Evolutionary conservation across 2,113 vertebrate species (phyloP).

Genomic region (Halichoeres trimaculatus): DNA sequence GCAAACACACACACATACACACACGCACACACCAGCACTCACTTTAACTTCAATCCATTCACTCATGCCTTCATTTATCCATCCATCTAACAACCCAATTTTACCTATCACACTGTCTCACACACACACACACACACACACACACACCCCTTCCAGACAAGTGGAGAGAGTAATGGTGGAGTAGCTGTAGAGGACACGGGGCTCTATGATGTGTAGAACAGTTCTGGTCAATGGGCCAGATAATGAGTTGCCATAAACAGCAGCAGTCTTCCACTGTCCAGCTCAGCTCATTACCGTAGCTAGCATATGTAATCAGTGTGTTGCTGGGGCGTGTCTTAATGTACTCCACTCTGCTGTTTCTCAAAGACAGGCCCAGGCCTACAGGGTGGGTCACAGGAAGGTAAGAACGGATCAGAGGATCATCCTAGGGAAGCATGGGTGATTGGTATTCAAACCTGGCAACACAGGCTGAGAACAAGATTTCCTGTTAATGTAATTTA

Average conservation of each 20-base stretch:
- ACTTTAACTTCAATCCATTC: slow-evolving; percentile 14
- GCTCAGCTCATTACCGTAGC: slow-evolving; percentile 81
- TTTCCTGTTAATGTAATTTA: slow-evolving; percentile 8
- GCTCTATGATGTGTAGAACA: slow-evolving; percentile 80
- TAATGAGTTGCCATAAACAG: slow-evolving; percentile 85
- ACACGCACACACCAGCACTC: not conserved
- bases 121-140: slow-evolving; percentile 29
- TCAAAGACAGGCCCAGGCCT: slow-evolving; percentile 73
- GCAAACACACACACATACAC: slow-evolving; percentile 19
- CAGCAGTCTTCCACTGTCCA: slow-evolving; percentile 80
- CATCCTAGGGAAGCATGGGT: slow-evolving; percentile 50
- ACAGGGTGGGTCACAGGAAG: slow-evolving; percentile 72
- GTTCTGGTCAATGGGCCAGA: slow-evolving; percentile 84
- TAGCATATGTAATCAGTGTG: slow-evolving; percentile 83
- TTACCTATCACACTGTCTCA: slow-evolving; percentile 8
- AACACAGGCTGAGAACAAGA: slow-evolving; percentile 7
- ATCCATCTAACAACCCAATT: slow-evolving; percentile 32
- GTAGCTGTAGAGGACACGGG: slow-evolving; percentile 80
- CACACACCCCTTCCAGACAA: slow-evolving; percentile 48
- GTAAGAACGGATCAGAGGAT: slow-evolving; percentile 72
- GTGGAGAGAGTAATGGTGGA: slow-evolving; percentile 72
- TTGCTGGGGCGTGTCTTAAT: slow-evolving; percentile 82
- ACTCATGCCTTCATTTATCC: slow-evolving; percentile 19
- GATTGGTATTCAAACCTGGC: slow-evolving; percentile 60
- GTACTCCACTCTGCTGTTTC: slow-evolving; percentile 77